Conservation (phyloP, 1,140 invertebrate genomes). For the Caenorhabditis latens region DNA sequence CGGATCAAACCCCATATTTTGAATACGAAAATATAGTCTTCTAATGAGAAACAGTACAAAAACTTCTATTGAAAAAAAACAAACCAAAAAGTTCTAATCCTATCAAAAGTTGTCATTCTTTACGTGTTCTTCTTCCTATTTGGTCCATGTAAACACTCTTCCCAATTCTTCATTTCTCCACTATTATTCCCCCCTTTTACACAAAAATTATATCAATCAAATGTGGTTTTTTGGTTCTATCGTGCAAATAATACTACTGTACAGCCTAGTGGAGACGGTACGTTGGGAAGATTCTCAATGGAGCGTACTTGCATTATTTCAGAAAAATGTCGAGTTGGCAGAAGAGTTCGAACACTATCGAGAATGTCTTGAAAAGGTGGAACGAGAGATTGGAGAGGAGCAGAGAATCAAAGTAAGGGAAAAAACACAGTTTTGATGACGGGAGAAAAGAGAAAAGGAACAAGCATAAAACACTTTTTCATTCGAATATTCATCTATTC, state of each 20-base stretch:
- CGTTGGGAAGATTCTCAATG: background rate
- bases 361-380: constrained; percentile 18
- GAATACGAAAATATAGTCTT: no score
- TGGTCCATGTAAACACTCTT: background rate
- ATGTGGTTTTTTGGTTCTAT: constrained; percentile 19
- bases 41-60: background rate
- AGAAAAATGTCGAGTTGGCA: constrained; percentile 10
- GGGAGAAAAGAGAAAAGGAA: background rate
- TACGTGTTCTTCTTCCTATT: background rate
- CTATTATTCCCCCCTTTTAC: background rate
- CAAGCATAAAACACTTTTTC: background rate
- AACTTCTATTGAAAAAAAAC: background rate
- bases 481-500: background rate
- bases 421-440: background rate
- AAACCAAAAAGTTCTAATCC: background rate
- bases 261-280: background rate
- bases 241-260: constrained; percentile 35
- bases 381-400: constrained; percentile 8
- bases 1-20: no score
- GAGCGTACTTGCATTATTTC: background rate
- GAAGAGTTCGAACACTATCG: constrained; percentile 38
- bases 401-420: constrained; percentile 28
- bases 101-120: no score
- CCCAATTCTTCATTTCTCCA: background rate
- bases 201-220: constrained; percentile 19